Evolutionary conservation across 2,797 vertebrate genomes (phyloP), one percentile per base, ranked within the genome.

Genomic region (Typhlichthys subterraneus): DNA sequence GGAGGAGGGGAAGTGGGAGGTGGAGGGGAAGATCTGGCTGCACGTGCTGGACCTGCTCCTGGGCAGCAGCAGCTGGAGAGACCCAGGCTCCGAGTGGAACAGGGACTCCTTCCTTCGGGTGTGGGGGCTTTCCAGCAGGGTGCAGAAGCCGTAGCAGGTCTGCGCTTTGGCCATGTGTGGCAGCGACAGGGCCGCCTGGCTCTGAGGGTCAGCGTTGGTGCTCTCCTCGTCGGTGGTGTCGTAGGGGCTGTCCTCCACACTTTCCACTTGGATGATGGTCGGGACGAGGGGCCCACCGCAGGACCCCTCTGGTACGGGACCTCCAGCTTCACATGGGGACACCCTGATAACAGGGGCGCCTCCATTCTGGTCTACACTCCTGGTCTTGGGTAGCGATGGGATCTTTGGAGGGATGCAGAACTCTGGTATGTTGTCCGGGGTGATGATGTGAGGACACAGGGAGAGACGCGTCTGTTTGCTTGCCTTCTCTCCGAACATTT

Each of bases 141-240:
- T 94, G 80, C 95, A 98, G 83, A 99, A 99, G 47, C 97, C 97
- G 0, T 99, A 99, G 67, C 94, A 94, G 52, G 94, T 95, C 80
- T 87, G 96, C 10, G 90, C 84, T 83, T 91, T 93, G 61, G 92
- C 89, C 69, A 94, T 61, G 58, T 94, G 93, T 0, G 92, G 93
- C 63, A 94, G 86, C 1, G 93, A 94, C 58, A 94, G 81, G 2
- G 93, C 93, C 0, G 93, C 94, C 79, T 95, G 93, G 70, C 95
- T 94, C 57, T 91, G 93, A 1, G 95, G 94, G 73, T 96, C 91
- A 0, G 94, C 93, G 56, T 97, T 94, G 60, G 96, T 94, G 80
- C 88, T 88, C 76, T 95, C 89, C 73, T 96, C 94, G 53, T 96
- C 86, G 13, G 88, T 87, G 76, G 89, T 73, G 47, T 74, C 87